These are phyloP conservation scores for Lycocerus yunnanus DNA, from an alignment of 2,888 invertebrate species.

Conservation along the genomic window DNA sequence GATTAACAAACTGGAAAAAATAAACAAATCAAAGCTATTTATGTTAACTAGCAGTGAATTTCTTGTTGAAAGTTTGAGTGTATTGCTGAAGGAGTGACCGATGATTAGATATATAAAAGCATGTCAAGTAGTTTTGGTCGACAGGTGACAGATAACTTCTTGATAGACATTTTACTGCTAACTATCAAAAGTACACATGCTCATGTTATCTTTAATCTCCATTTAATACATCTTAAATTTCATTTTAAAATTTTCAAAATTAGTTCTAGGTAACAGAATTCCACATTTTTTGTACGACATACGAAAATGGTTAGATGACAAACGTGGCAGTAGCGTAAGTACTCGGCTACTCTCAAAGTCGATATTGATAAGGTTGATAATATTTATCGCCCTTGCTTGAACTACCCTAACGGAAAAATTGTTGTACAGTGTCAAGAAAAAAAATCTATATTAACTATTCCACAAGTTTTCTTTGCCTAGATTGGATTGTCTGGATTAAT, in stretches of 20 bases:
- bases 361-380: too few relatives aligned
- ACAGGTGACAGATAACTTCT: constrained; percentile 19
- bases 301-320: background rate
- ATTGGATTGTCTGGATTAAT: too few relatives aligned
- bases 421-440: too few relatives aligned
- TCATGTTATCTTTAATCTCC: constrained; percentile 10
- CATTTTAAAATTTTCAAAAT: background rate
- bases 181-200: constrained; percentile 17
- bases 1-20: background rate
- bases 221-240: background rate
- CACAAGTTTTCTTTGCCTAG: too few relatives aligned
- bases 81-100: background rate
- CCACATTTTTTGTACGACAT: background rate
- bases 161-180: constrained; percentile 14
- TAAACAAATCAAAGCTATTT: background rate
- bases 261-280: background rate
- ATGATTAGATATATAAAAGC: constrained; percentile 2
- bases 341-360: too few relatives aligned
- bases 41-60: background rate
- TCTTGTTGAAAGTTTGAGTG: background rate
- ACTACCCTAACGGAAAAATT: too few relatives aligned
- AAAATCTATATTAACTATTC: too few relatives aligned
- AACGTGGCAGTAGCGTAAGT: background rate
- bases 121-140: constrained; percentile 12
- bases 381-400: too few relatives aligned